These are phyloP conservation scores for Tenthredo scrophulariae DNA, from an alignment of 2,888 invertebrate genomes.

Conservation along the genomic window DNA sequence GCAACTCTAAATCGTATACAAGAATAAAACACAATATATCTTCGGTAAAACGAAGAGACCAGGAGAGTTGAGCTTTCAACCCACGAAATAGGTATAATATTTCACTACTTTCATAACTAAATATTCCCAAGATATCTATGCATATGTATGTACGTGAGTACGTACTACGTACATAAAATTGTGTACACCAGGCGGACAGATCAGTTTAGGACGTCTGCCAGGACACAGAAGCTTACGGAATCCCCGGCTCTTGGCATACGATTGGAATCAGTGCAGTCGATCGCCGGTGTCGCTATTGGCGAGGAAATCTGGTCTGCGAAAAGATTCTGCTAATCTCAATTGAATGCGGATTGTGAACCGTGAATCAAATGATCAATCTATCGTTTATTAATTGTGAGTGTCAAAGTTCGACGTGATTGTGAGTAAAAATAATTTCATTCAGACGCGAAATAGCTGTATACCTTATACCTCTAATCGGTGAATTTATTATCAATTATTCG, in stretches of 20 bases:
- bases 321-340: background rate
- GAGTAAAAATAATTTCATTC: background rate
- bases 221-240: constrained; percentile 41
- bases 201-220: constrained; percentile 48
- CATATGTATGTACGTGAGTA: background rate
- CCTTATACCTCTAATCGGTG: no score
- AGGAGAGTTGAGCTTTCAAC: background rate
- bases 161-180: background rate
- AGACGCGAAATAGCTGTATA: background rate
- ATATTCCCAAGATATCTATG: background rate
- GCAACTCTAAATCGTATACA: background rate
- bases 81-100: background rate
- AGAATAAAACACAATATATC: constrained; percentile 5
- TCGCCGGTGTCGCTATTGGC: background rate
- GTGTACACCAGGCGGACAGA: constrained; percentile 3
- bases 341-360: background rate
- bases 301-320: background rate
- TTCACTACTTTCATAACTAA: constrained; percentile 20
- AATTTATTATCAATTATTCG: background rate
- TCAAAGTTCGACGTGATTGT: background rate
- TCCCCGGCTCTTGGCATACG: constrained; percentile 48
- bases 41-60: background rate
- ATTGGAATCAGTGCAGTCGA: constrained; percentile 6
- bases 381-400: background rate
- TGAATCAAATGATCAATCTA: background rate